A percentile compares a stretch with the other conserved stretches of the same genome.
These are phyloP conservation scores for Cosmopolites sordidus DNA, from an alignment of 2,888 invertebrate species.

Conservation along the genomic window DNA sequence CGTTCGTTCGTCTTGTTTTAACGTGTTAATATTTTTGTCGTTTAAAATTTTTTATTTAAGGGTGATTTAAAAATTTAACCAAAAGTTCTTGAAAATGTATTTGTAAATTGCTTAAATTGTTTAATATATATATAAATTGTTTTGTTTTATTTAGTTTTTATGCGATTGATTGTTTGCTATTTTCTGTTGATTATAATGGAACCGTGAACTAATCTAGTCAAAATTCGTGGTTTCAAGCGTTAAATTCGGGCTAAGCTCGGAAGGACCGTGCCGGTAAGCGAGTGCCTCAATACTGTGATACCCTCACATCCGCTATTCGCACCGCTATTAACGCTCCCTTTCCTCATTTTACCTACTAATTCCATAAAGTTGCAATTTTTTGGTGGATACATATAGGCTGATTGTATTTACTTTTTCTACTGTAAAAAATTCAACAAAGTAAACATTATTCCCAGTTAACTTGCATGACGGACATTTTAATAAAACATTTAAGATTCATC, in stretches of 20 bases:
- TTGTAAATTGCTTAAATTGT: not conserved
- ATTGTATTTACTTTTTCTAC: conserved; percentile 14
- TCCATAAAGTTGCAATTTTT: conserved; percentile 25
- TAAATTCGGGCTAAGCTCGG: conserved; percentile 33
- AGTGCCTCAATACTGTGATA: conserved; percentile 51
- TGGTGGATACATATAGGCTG: conserved; percentile 34
- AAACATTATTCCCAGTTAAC: conserved; percentile 20
- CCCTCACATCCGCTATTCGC: conserved; percentile 43
- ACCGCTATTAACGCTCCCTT: conserved; percentile 36
- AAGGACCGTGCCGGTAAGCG: conserved; percentile 45
- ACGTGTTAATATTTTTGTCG: not conserved
- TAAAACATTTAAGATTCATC: conserved; percentile 5
- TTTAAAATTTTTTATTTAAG: not conserved
- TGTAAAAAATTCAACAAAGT: not conserved
- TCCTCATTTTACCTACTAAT: conserved; percentile 20
- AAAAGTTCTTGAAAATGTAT: not conserved
- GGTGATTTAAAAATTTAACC: not conserved
- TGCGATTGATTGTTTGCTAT: not conserved
- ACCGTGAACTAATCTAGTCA: conserved; percentile 38
- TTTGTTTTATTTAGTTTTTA: not conserved
- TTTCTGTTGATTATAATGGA: conserved; percentile 7
- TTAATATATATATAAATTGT: not conserved
- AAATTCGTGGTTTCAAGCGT: conserved; percentile 34
- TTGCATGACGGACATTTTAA: conserved; percentile 19
- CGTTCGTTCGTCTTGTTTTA: not conserved